Evolutionary conservation across 1,140 invertebrate genomes (phyloP).

Genomic region (Mactra quadrangularis): DNA sequence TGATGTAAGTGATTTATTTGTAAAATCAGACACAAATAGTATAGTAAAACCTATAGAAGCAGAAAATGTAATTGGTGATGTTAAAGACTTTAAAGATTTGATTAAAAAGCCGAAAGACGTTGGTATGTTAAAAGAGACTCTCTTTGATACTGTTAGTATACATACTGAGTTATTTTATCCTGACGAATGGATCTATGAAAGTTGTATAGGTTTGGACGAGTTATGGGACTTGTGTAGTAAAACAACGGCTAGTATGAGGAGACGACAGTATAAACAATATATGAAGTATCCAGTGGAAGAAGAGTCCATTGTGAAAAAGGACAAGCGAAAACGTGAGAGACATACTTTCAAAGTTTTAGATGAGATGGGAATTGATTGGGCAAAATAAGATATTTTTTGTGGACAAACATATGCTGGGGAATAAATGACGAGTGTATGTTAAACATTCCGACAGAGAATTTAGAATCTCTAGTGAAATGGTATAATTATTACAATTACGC

Average conservation of each 20-base stretch:
- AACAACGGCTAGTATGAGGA: slow-evolving; percentile 12
- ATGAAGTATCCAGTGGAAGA: not conserved
- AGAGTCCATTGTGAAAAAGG: no score
- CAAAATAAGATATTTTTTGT: no score
- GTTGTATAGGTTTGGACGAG: not conserved
- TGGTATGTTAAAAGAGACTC: no score
- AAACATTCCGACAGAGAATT: no score
- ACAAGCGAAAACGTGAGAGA: no score
- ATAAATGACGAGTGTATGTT: no score
- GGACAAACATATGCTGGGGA: no score
- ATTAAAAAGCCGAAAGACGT: no score
- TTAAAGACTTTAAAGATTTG: not conserved
- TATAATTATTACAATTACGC: no score
- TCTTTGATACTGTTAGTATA: slow-evolving; percentile 10
- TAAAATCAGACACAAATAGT: not conserved
- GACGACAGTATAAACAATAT: slow-evolving; percentile 31
- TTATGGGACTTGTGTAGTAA: slow-evolving; percentile 15
- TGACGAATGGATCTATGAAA: slow-evolving; percentile 23
- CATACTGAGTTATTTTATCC: slow-evolving; percentile 43
- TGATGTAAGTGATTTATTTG: not conserved
- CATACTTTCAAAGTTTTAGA: no score
- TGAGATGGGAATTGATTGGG: no score
- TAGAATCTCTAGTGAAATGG: no score
- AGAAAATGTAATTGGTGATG: not conserved
- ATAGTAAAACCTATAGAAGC: not conserved